Conservation (phyloP, 2,888 invertebrate species). For the Himalopsyche japonica region DNA sequence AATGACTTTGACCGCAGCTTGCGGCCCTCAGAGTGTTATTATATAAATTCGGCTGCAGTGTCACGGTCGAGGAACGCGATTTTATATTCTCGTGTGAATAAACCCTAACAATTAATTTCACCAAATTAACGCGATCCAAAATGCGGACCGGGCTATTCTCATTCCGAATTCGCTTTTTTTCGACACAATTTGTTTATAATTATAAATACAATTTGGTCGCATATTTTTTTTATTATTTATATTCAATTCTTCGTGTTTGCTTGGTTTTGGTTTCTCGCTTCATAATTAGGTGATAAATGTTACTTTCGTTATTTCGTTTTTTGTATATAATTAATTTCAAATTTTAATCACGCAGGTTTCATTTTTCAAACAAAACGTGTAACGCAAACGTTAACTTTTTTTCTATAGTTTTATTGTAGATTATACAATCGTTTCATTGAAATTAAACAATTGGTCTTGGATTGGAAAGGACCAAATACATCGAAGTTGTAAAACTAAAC, state of each 20-base stretch:
- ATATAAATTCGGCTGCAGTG: background rate
- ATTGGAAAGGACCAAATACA: no score
- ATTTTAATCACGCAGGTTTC: background rate
- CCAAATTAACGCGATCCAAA: background rate
- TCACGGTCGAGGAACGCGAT: background rate
- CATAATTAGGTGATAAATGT: background rate
- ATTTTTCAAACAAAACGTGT: background rate
- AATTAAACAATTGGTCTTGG: no score
- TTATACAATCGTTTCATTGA: no score
- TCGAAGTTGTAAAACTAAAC: no score
- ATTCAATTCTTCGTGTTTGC: background rate
- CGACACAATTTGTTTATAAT: background rate
- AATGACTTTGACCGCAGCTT: background rate
- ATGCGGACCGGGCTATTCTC: background rate
- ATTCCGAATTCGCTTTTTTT: background rate
- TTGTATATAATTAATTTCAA: background rate
- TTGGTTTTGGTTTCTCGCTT: background rate
- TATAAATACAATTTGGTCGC: background rate
- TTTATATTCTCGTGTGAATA: background rate
- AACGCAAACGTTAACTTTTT: no score
- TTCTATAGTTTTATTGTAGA: no score
- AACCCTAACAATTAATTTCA: background rate
- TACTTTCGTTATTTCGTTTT: background rate
- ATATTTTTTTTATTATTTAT: background rate
- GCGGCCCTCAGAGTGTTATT: background rate